Percentiles rank a stretch among this genome's conserved stretches.
These are phyloP conservation scores for Numida meleagris DNA, from an alignment of 2,113 vertebrate genomes.

Conservation along the genomic window DNA sequence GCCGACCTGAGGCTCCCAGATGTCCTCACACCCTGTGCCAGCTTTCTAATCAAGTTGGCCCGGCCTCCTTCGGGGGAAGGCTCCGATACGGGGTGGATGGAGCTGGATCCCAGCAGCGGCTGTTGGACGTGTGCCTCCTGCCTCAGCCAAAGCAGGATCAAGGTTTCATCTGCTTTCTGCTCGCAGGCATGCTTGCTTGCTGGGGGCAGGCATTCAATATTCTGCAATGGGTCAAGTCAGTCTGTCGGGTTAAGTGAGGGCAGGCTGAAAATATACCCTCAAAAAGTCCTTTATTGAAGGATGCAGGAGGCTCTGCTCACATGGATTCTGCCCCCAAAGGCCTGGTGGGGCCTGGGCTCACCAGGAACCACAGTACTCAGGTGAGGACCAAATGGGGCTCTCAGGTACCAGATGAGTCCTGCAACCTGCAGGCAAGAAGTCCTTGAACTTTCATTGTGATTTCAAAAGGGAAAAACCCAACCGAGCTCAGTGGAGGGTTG, in stretches of 20 bases:
- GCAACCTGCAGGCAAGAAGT: slow-evolving; percentile 13
- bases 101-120: not conserved
- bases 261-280: not conserved
- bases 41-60: slow-evolving; percentile 17
- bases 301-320: not conserved
- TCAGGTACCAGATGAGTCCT: not conserved
- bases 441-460: slow-evolving; percentile 61
- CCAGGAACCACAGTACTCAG: fast-evolving
- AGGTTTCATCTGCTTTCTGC: not conserved
- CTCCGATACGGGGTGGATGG: not conserved
- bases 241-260: not conserved
- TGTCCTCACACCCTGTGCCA: slow-evolving; percentile 33
- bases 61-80: not conserved
- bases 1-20: slow-evolving; percentile 3
- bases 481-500: slow-evolving; percentile 36
- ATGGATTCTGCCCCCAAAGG: not conserved
- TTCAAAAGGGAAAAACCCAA: slow-evolving; percentile 26
- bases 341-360: not conserved
- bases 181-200: not conserved
- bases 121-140: not conserved
- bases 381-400: not conserved
- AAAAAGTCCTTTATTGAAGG: not conserved
- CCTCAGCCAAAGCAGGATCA: not conserved
- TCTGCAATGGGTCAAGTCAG: not conserved
- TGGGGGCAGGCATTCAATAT: not conserved